Percentiles rank a stretch among this genome's conserved stretches.
These are phyloP conservation scores for Aelia acuminata DNA, from an alignment of 2,888 invertebrate species.

Conservation along the genomic window DNA sequence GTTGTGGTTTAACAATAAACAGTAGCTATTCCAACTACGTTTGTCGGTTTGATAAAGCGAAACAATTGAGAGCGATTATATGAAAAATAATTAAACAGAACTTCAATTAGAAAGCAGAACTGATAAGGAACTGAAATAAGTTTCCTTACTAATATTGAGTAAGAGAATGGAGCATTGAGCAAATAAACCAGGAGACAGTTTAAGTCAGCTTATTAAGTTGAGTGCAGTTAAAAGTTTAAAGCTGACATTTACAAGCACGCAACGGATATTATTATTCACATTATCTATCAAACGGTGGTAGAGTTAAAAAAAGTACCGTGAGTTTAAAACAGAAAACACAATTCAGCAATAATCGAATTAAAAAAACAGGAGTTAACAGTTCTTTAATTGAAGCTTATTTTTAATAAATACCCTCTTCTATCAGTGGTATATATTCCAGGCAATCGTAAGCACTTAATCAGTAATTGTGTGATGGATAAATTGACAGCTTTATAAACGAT, in stretches of 20 bases:
- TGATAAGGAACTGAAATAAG: neutral
- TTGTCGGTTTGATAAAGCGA: neutral
- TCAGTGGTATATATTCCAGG: neutral
- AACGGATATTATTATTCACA: too few species aligned
- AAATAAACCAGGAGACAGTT: neutral
- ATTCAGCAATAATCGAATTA: too few species aligned
- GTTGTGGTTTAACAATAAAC: neutral
- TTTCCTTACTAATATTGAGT: neutral
- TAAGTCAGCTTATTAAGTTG: too few species aligned
- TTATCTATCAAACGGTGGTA: too few species aligned
- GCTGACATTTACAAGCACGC: too few species aligned
- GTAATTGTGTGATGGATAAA: neutral
- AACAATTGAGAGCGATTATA: neutral
- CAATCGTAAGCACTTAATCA: neutral
- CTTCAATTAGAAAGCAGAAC: neutral
- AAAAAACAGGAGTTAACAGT: too few species aligned
- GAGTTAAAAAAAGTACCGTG: too few species aligned
- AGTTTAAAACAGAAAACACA: too few species aligned
- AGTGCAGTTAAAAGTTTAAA: too few species aligned
- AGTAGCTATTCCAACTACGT: neutral
- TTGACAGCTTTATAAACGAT: neutral
- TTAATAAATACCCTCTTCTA: neutral
- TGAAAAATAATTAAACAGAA: neutral
- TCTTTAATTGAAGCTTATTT: neutral
- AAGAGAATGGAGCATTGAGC: neutral